Base-by-base conservation (phyloP, 2,113 vertebrate genomes). In the Hipposideros armiger region DNA sequence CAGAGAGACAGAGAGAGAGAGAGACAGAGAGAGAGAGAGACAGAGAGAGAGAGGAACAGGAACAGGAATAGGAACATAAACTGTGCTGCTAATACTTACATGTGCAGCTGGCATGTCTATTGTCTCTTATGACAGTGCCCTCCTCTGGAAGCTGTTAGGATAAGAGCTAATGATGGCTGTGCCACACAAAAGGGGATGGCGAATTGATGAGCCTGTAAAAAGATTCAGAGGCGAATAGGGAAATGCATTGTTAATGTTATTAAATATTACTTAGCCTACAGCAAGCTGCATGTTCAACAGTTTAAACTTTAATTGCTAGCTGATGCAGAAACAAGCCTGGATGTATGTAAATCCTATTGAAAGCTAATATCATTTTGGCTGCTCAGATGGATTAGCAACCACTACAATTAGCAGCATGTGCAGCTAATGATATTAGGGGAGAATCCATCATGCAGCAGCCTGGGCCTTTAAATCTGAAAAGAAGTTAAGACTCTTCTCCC, bases 261-360 rank as follows among this genome's bases (percentile, higher is more conserved):
- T 99, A 99, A 98, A 97, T 98, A 97, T 98, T 98, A 98, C 98
- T 98, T 98, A 98, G 97, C 96, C 97, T 97, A 86, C 91, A 97
- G 98, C 98, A 98, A 98, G 96, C 97, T 98, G 96, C 95, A 66
- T 96, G 97, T 98, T 98, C 98, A 98, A 98, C 98, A 98, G 98
- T 98, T 99, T 98, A 98, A 98, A 98, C 97, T 98, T 97, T 98
- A 99, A 99, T 99, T 99, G 98, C 98, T 98, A 98, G 98, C 97
- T 98, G 94, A 97, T 97, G 97, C 98, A 98, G 98, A 98, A 98
- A 96, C 96, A 95, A 96, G 97, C 95, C 96, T 97, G 97, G 98
- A 98, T 98, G 91, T 98, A 99, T 99, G 98, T 98, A 99, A 99
- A 99, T 99, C 99, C 98, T 98, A 98, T 98, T 98, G 98, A 98